A percentile compares a stretch with the other conserved stretches of the same genome.
phyloP scores from a whole-genome alignment of 64 coral and sea anemone genomes.

The Stichodactyla mertensii region DNA sequence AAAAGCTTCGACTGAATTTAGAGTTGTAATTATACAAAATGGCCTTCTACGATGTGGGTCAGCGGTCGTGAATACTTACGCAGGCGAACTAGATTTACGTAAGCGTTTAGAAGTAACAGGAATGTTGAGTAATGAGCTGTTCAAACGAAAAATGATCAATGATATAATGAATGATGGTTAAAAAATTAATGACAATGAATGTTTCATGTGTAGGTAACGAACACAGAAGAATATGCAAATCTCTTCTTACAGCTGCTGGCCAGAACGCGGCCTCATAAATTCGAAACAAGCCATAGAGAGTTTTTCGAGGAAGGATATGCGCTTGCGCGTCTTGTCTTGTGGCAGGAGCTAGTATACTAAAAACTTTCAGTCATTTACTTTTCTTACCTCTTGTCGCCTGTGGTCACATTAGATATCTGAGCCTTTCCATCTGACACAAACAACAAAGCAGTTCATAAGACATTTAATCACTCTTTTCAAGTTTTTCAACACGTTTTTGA shows the following conservation, averaged over 20 bases:
- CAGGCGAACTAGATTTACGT: conserved; percentile 29
- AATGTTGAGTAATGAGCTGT: conserved; percentile 15
- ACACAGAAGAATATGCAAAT: too few relatives aligned
- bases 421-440: not conserved
- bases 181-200: too few relatives aligned
- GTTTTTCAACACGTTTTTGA: too few relatives aligned
- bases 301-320: not conserved
- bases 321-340: not conserved
- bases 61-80: conserved; percentile 27
- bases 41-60: not conserved
- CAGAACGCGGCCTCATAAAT: not conserved
- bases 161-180: not conserved
- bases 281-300: not conserved
- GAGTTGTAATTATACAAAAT: too few relatives aligned
- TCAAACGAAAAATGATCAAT: conserved; percentile 7
- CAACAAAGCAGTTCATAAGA: not conserved
- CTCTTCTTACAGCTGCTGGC: too few relatives aligned
- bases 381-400: not conserved
- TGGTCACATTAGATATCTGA: not conserved
- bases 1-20: too few relatives aligned
- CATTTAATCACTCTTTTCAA: too few relatives aligned
- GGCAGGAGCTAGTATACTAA: not conserved
- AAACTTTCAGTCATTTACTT: not conserved
- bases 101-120: conserved; percentile 19
- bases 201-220: too few relatives aligned